Evolutionary conservation across 2,888 invertebrate species (phyloP).

Genomic region (Iphiclides podalirius): DNA sequence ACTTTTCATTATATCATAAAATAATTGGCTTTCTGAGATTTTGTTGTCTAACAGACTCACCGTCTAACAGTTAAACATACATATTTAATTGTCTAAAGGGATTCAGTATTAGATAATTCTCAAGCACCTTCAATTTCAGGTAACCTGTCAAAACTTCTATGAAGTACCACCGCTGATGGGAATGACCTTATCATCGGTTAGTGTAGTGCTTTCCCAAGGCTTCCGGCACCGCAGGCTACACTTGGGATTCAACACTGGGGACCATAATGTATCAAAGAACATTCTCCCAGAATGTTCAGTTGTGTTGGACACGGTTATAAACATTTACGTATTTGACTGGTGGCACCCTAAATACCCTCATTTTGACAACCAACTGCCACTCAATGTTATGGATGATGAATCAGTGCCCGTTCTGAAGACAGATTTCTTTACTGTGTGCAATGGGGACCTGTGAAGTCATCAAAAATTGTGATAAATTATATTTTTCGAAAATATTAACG

Average conservation of each 20-base stretch:
- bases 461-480: slow-evolving; percentile 21
- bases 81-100: no score
- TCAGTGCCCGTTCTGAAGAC: slow-evolving; percentile 48
- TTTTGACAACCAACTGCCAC: slow-evolving; percentile 48
- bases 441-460: slow-evolving; percentile 31
- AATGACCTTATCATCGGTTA: slow-evolving; percentile 77
- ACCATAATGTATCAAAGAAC: slow-evolving; percentile 44
- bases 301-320: slow-evolving; percentile 53
- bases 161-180: slow-evolving; percentile 81
- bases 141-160: slow-evolving; percentile 77
- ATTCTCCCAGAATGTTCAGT: slow-evolving; percentile 54
- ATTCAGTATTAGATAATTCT: no score
- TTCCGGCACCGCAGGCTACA: slow-evolving; percentile 76
- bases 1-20: no score
- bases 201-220: slow-evolving; percentile 75
- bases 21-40: no score
- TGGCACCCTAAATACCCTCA: slow-evolving; percentile 81
- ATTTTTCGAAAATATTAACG: not conserved
- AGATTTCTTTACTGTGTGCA: slow-evolving; percentile 46
- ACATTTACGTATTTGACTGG: slow-evolving; percentile 76
- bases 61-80: no score
- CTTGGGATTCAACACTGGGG: slow-evolving; percentile 69
- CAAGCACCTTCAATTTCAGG: no score
- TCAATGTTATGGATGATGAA: slow-evolving; percentile 45
- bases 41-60: no score